Evolutionary conservation across 2,888 invertebrate species (phyloP).

Genomic region (Drosophila affinis): DNA sequence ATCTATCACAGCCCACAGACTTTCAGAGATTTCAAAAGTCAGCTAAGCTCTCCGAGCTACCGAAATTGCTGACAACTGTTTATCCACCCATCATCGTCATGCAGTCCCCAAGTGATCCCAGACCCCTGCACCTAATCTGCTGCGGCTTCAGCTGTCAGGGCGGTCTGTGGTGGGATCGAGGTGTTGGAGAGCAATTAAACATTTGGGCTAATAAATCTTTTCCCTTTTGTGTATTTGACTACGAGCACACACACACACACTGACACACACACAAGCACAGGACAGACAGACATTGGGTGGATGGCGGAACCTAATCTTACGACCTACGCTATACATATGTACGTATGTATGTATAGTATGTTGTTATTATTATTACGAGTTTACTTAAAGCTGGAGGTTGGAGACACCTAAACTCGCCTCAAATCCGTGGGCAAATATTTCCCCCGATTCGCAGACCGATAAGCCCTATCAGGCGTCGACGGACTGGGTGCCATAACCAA

Average conservation of each 20-base stretch:
- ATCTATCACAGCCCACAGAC: no score
- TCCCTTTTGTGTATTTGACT: slow-evolving; percentile 17
- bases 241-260: slow-evolving; percentile 28
- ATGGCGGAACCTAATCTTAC: slow-evolving; percentile 13
- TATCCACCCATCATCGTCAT: slow-evolving; percentile 5
- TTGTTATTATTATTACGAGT: slow-evolving; percentile 19
- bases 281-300: slow-evolving; percentile 7
- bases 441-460: slow-evolving; percentile 24
- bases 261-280: slow-evolving; percentile 13
- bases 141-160: neutral
- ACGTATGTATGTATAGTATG: neutral
- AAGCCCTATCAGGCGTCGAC: slow-evolving; percentile 41
- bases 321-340: neutral
- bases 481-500: slow-evolving; percentile 52
- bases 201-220: slow-evolving; percentile 25
- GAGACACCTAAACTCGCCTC: slow-evolving; percentile 26
- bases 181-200: neutral
- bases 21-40: neutral
- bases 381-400: slow-evolving; percentile 40
- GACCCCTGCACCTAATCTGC: neutral
- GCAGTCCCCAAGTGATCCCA: slow-evolving; percentile 12
- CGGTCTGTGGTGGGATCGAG: neutral
- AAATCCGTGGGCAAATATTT: slow-evolving; percentile 40
- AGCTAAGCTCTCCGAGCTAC: slow-evolving; percentile 21
- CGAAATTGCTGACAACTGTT: neutral